phyloP scores from a whole-genome alignment of 2,888 invertebrate species.

The Spisula subtruncata region DNA sequence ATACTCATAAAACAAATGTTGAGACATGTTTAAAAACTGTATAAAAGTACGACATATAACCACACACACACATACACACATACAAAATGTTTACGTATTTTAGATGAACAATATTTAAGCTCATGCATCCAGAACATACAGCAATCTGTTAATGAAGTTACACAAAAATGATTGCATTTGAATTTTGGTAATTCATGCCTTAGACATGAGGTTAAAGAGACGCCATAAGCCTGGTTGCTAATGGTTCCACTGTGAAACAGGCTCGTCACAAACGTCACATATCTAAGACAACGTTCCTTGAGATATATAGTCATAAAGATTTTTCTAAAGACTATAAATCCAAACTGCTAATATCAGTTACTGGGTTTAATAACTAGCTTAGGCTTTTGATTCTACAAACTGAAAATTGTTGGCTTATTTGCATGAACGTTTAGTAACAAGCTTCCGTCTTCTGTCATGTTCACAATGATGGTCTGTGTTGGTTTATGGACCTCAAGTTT shows the following conservation, averaged over 20 bases:
- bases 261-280: conserved; percentile 67
- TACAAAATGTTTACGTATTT: not conserved
- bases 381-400: not conserved
- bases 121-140: conserved; percentile 8
- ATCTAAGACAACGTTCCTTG: conserved; percentile 52
- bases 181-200: conserved; percentile 27
- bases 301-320: conserved; percentile 65
- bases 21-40: conserved; percentile 37
- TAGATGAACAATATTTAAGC: not conserved
- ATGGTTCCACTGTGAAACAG: conserved; percentile 52
- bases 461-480: not conserved
- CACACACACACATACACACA: not conserved
- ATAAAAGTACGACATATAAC: not conserved
- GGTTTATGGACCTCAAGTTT: not conserved
- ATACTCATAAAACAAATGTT: conserved; percentile 47
- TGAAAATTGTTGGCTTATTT: not conserved
- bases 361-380: conserved; percentile 33
- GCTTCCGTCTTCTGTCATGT: not conserved
- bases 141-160: not conserved
- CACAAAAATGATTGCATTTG: conserved; percentile 25
- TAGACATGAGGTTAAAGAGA: conserved; percentile 14
- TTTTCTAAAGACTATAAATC: conserved; percentile 34
- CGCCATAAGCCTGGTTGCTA: conserved; percentile 10
- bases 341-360: conserved; percentile 18
- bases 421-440: not conserved